A percentile compares a stretch with the other conserved stretches of the same genome.
These are phyloP conservation scores for Ferrisia virgata DNA, from an alignment of 2,888 invertebrate genomes.

Conservation along the genomic window DNA sequence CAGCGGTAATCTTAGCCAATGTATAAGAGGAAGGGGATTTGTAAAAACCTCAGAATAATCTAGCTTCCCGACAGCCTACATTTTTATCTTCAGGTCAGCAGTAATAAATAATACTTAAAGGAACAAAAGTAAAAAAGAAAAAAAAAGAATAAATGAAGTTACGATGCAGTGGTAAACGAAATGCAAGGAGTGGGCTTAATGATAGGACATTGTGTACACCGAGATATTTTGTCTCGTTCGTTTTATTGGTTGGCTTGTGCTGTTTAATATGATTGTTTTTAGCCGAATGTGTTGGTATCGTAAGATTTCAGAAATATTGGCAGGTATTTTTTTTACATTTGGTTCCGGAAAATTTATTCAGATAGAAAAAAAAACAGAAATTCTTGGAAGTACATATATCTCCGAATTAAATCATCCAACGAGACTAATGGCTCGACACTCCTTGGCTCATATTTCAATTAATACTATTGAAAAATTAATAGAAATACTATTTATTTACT, in stretches of 20 bases:
- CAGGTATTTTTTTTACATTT: neutral
- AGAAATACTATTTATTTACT: neutral
- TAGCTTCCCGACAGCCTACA: conserved; percentile 5
- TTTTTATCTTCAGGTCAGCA: conserved; percentile 11
- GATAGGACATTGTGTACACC: neutral
- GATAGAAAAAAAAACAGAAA: neutral
- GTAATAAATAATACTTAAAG: conserved; percentile 20
- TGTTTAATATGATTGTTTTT: too few species aligned
- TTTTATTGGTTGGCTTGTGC: neutral
- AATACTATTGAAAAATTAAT: too few species aligned
- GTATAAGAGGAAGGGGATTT: neutral
- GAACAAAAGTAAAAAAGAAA: neutral
- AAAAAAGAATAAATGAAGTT: neutral
- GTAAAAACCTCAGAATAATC: conserved; percentile 19
- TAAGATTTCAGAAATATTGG: neutral
- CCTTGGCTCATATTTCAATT: too few species aligned
- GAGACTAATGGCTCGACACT: too few species aligned
- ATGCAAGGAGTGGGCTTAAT: neutral
- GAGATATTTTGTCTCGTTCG: neutral
- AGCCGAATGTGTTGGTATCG: neutral
- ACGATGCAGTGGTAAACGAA: neutral
- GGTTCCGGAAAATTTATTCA: neutral
- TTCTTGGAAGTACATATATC: too few species aligned
- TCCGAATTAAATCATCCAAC: too few species aligned
- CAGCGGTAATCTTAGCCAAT: conserved; percentile 20